Base-by-base conservation (phyloP, 2,113 vertebrate species). In the Mystacornis crossleyi region DNA sequence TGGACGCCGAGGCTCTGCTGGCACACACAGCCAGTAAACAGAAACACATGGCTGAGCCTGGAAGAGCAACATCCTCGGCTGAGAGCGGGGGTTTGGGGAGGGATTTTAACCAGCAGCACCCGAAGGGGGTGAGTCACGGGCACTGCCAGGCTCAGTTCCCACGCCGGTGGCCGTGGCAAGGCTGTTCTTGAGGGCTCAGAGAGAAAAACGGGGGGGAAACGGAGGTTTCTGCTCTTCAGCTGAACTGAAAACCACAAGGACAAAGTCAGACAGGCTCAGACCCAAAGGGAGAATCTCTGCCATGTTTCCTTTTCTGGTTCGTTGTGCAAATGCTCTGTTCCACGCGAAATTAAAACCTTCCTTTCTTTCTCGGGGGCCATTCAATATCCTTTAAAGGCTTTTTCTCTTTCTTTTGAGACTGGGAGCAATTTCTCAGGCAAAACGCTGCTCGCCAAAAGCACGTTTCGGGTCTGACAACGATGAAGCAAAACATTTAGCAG, bases 1-100 rank as follows among this genome's bases (percentile, higher is more conserved):
- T 66, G 86, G 80, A 90, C 0, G 34, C 0, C 5, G 87, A 51
- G 74, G 81, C 88, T 87, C 54, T 7, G 69, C 91, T 80, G 86
- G 91, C 84, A 86, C 81, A 57, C 48, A 21, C 50, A 28, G 45
- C 42, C 2, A 45, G 48, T 94, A 96, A 96, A 79, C 87, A 95
- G 72, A 74, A 97, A 81, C 95, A 95, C 84, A 94, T 95, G 95
- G 72, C 73, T 45, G 36, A 65, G 86, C 48, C 54, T 12, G 87
- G n/a, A 85, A 19, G 58, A 93, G 86, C 77, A 55, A 5, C 10
- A 92, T 28, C 66, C 51, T 53, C 11, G 6, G 77, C 80, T 26
- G 34, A 8, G 87, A 74, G 77, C 43, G 9, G 66, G 55, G 33
- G 2, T 42, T 55, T 26, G 60, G 28, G 60, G 48, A 50, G 48